Percentiles rank a stretch among this genome's conserved stretches.
These are phyloP conservation scores for Ispidina lecontei DNA, from an alignment of 2,797 vertebrate genomes.

Conservation along the genomic window DNA sequence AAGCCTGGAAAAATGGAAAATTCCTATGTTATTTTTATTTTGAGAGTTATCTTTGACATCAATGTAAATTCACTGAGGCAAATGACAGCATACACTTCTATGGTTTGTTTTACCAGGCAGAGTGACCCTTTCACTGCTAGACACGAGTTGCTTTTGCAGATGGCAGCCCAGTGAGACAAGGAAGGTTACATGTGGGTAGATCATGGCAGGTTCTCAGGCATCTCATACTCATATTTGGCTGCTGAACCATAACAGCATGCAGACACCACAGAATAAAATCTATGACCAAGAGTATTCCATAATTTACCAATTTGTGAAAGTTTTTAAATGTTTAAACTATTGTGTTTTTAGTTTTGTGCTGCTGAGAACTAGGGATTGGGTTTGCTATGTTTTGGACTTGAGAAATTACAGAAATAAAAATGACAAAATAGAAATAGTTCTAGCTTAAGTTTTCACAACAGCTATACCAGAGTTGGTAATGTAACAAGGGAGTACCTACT, in stretches of 20 bases:
- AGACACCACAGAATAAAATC: neutral
- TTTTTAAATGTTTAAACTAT: neutral
- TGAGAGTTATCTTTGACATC: neutral
- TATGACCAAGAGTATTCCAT: neutral
- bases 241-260: neutral
- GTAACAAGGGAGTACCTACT: neutral
- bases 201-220: neutral
- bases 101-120: neutral
- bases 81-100: neutral
- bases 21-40: neutral
- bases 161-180: neutral
- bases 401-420: neutral
- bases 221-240: neutral
- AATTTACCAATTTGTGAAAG: accelerated
- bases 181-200: neutral
- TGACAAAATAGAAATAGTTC: neutral
- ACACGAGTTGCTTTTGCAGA: neutral
- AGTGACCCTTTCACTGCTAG: neutral
- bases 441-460: neutral
- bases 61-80: neutral
- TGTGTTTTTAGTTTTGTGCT: neutral
- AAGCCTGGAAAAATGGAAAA: neutral
- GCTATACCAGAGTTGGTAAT: neutral
- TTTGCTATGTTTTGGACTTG: neutral
- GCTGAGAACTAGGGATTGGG: neutral